Percentiles rank a stretch among this genome's conserved stretches.
These are phyloP conservation scores for Xiphophorus couchianus DNA, from an alignment of 2,113 vertebrate species.

Conservation along the genomic window DNA sequence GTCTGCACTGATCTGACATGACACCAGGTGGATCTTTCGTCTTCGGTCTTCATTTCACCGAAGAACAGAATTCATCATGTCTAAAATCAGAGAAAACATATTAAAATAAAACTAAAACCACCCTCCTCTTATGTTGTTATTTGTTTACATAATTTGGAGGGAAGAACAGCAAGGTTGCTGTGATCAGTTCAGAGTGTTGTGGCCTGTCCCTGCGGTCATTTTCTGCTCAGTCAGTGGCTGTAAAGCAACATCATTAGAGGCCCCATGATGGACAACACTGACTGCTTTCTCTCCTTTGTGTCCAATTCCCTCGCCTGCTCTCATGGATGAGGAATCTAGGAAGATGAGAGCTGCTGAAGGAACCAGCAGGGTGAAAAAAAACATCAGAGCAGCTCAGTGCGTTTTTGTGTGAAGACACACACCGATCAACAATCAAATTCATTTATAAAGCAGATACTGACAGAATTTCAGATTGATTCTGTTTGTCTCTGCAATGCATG, in stretches of 20 bases:
- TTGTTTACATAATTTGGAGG: conserved; percentile 34
- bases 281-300: conserved; percentile 33
- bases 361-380: conserved; percentile 32
- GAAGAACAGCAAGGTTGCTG: background rate
- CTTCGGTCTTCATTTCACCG: background rate
- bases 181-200: conserved; percentile 14
- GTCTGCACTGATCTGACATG: conserved; percentile 1
- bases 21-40: background rate
- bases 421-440: background rate
- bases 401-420: background rate
- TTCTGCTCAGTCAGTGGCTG: conserved; percentile 46
- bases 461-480: background rate
- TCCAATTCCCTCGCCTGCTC: conserved; percentile 20
- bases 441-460: background rate
- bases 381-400: background rate
- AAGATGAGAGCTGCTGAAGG: conserved; percentile 30
- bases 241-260: conserved; percentile 57
- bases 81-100: background rate
- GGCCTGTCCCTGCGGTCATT: conserved; percentile 36
- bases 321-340: conserved; percentile 46
- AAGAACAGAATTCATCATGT: background rate
- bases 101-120: conserved; percentile 38
- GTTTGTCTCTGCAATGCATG: background rate
- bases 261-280: conserved; percentile 47
- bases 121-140: conserved; percentile 5